Evolutionary conservation across 2,888 invertebrate species (phyloP).

Genomic region (Ormyrus pomaceus): DNA sequence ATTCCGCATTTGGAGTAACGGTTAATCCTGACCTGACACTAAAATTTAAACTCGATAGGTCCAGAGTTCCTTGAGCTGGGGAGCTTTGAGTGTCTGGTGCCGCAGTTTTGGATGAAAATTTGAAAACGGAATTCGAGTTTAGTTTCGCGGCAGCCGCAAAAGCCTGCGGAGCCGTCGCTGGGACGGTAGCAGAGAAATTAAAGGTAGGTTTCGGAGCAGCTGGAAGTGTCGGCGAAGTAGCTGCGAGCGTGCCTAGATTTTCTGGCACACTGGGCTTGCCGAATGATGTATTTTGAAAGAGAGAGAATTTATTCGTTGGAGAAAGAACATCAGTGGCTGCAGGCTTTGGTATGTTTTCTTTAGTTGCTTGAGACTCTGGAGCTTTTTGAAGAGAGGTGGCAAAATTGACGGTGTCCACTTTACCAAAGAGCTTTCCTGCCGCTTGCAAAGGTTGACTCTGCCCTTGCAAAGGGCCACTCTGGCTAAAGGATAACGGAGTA

Average conservation of each 20-base stretch:
- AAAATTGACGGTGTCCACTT: conserved; percentile 55
- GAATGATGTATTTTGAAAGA: conserved; percentile 6
- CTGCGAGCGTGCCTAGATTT: not conserved
- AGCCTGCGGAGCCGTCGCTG: not conserved
- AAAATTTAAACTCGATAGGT: conserved; percentile 39
- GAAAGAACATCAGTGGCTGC: not conserved
- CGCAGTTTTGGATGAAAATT: conserved; percentile 33
- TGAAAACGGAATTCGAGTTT: conserved; percentile 36
- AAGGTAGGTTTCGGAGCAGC: conserved; percentile 29
- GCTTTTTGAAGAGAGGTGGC: conserved; percentile 26
- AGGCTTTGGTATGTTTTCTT: conserved; percentile 2
- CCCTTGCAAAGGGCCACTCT: not conserved
- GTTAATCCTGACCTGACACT: conserved; percentile 14
- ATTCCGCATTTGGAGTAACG: conserved; percentile 19
- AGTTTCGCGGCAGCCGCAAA: conserved; percentile 6
- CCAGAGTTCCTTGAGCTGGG: not conserved
- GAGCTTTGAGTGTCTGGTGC: not conserved
- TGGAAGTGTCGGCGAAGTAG: not conserved
- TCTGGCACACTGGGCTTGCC: conserved; percentile 18
- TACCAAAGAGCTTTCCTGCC: conserved; percentile 44
- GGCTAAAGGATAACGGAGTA: not conserved
- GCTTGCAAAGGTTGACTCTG: not conserved
- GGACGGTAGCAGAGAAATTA: conserved; percentile 19
- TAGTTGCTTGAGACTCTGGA: not conserved
- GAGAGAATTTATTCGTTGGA: conserved; percentile 4